These are phyloP conservation scores for Philopedon plagiatum DNA, from an alignment of 2,888 invertebrate species.

Conservation along the genomic window DNA sequence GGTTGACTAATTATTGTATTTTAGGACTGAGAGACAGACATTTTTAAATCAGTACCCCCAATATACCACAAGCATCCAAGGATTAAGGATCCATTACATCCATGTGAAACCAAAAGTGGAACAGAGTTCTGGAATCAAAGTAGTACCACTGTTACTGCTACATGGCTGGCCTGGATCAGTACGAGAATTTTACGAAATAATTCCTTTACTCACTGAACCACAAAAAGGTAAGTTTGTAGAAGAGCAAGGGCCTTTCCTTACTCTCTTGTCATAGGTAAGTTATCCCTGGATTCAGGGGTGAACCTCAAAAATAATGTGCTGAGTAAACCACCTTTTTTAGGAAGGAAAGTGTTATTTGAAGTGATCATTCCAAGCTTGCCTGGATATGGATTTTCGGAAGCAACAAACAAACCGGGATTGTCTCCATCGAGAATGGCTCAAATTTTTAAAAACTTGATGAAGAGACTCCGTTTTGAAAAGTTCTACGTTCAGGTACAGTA, in stretches of 20 bases:
- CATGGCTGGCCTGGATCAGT: conserved; percentile 95
- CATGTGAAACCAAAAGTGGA: conserved; percentile 71
- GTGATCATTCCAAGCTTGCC: conserved; percentile 74
- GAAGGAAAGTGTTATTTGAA: conserved; percentile 75
- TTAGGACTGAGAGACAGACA: conserved; percentile 71
- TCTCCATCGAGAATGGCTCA: conserved; percentile 73
- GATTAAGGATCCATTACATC: conserved; percentile 74
- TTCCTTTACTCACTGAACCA: conserved; percentile 77
- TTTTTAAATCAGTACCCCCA: conserved; percentile 78
- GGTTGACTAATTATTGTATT: no score
- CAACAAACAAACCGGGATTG: conserved; percentile 75
- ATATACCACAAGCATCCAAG: conserved; percentile 79
- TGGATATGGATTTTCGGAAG: conserved; percentile 65
- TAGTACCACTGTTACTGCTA: conserved; percentile 78
- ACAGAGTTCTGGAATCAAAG: conserved; percentile 63
- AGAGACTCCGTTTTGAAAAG: conserved; percentile 75
- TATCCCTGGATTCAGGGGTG: no score
- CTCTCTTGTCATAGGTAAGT: no score
- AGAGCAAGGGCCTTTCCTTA: no score
- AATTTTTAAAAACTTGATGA: conserved; percentile 79
- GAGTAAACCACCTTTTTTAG: conserved; percentile 11
- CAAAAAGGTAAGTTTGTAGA: conserved; percentile 64
- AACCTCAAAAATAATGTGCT: no score
- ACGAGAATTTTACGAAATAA: conserved; percentile 85
- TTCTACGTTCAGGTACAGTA: conserved; percentile 80